Conservation (phyloP, 2,113 vertebrate genomes). For the Brachyhypopomus occidentalis region DNA sequence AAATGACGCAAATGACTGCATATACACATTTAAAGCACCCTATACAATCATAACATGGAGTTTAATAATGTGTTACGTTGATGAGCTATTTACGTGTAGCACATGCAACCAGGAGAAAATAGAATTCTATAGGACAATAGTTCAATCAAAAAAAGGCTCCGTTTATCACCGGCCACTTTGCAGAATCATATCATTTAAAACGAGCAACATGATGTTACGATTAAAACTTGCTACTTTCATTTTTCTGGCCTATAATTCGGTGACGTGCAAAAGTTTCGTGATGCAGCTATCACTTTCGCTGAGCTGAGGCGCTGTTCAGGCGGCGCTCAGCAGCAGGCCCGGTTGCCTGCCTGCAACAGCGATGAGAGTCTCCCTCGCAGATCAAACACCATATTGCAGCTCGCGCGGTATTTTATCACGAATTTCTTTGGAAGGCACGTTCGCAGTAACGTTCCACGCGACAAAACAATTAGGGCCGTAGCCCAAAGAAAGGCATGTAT, state of each 20-base stretch:
- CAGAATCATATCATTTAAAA: too few relatives aligned
- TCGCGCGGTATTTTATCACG: constrained; percentile 1
- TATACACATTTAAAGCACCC: too few relatives aligned
- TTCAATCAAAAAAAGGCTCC: too few relatives aligned
- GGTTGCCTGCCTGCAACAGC: constrained; percentile 3
- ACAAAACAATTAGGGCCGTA: neutral
- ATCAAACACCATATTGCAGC: neutral
- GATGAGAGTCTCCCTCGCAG: too few relatives aligned
- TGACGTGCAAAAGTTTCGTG: neutral
- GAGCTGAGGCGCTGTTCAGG: constrained; percentile 53
- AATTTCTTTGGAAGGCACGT: neutral
- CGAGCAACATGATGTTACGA: too few relatives aligned
- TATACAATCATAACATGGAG: too few relatives aligned
- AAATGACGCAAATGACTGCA: too few relatives aligned
- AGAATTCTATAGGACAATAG: too few relatives aligned
- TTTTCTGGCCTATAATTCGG: neutral
- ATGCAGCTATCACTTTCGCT: neutral
- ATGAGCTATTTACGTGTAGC: too few relatives aligned
- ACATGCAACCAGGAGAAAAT: too few relatives aligned
- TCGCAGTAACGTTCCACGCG: neutral
- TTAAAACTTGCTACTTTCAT: neutral
- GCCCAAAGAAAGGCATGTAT: neutral
- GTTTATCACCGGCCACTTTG: too few relatives aligned
- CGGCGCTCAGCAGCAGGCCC: constrained; percentile 32
- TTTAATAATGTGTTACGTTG: too few relatives aligned